Conservation (phyloP, 2,113 vertebrate species). For the Oryzias javanicus region DNA sequence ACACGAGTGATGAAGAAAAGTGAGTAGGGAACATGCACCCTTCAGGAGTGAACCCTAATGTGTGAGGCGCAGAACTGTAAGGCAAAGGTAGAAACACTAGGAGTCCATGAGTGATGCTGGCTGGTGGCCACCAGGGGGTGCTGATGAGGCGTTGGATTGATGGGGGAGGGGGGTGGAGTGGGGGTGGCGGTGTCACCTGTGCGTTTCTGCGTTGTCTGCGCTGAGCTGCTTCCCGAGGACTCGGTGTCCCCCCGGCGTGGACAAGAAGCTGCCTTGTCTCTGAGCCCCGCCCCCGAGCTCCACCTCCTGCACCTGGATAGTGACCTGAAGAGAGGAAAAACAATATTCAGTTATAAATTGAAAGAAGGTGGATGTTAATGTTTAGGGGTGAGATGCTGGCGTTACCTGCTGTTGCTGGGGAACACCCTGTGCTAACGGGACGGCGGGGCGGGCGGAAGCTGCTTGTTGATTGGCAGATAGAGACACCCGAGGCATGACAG, state of each 20-base stretch:
- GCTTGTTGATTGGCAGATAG: slow-evolving; percentile 82
- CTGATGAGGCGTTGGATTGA: slow-evolving; percentile 3
- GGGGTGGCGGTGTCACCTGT: slow-evolving; percentile 81
- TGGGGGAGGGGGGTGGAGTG: not conserved
- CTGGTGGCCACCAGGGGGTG: slow-evolving; percentile 11
- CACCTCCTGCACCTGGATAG: slow-evolving; percentile 94
- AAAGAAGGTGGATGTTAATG: not conserved
- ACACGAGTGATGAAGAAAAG: not conserved
- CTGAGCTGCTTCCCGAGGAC: slow-evolving; percentile 97
- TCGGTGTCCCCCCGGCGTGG: slow-evolving; percentile 87
- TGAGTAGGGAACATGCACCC: not conserved
- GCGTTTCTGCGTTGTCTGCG: slow-evolving; percentile 93
- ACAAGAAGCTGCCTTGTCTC: slow-evolving; percentile 83
- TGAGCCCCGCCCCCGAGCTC: slow-evolving; percentile 81
- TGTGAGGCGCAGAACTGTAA: not conserved
- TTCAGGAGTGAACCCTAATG: not conserved
- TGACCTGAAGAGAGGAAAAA: slow-evolving; percentile 74
- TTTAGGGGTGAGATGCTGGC: not conserved
- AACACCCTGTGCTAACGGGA: slow-evolving; percentile 66
- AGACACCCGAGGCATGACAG: slow-evolving; percentile 79
- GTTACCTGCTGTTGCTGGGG: slow-evolving; percentile 88
- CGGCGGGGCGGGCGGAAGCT: slow-evolving; percentile 54
- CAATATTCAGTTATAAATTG: not conserved
- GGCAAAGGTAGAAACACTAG: not conserved
- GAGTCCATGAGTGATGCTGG: slow-evolving; percentile 20